Evolutionary conservation across 2,113 vertebrate genomes (phyloP), one percentile per base, ranked within the genome.

Genomic region (Neoarius graeffei): DNA sequence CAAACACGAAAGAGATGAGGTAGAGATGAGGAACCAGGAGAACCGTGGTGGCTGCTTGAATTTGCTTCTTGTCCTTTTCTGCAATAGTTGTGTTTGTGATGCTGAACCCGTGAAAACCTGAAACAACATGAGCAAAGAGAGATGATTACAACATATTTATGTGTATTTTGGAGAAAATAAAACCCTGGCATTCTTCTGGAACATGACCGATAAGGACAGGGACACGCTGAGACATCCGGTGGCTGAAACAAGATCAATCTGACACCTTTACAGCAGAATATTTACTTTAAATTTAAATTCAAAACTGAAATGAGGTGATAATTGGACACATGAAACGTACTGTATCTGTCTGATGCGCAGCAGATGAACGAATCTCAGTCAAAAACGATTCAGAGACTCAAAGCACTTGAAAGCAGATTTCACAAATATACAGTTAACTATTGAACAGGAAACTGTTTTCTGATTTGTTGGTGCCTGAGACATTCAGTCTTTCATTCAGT

Each of bases 1-100:
- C 97, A 62, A 97, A 83, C 0, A 86, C 2, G 85, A 98, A 90
- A 9, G 95, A 91, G 0, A 96, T 14, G 14, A 93, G 89, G 85
- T 97, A 98, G 19, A 98, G 91, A 0, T 92, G 20, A 0, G 97
- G 97, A 80, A 98, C 91, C 89, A 97, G 92, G 0, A 92, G 7
- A 0, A 93, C 93, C 0, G 94, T 94, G 80, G 86, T 85, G 1
- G 91, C 82, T 14, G 89, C 88, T 89, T 93, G 91, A 84, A 95
- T 90, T 73, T 92, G 88, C 64, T 91, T 17, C 77, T 91, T 91
- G 48, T 94, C 90, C 42, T 93, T 82, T 3, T 93, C 92, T 7
- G 30, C 77, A 59, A 95, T 89, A 30, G 90, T 92, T 0, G 90
- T 91, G 81, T 92, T 94, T 93, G 4, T 27, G 30, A 27, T 84